Conservation (phyloP, 2,888 invertebrate genomes). For the Sthenelais limicola region DNA sequence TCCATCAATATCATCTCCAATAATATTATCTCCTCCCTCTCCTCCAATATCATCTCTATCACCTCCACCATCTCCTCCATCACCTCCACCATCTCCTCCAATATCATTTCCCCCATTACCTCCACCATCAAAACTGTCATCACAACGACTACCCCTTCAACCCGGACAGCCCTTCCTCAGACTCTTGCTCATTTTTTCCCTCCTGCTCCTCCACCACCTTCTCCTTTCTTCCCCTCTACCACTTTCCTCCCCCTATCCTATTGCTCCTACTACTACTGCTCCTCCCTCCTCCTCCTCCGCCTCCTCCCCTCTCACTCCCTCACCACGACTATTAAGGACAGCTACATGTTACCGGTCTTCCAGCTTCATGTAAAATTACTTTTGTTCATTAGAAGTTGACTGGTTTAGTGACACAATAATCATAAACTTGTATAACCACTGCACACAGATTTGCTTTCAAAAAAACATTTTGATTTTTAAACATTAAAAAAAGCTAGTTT, state of each 20-base stretch:
- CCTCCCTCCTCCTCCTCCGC: slow-evolving; percentile 4
- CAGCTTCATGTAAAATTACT: too few species aligned
- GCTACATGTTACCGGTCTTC: too few species aligned
- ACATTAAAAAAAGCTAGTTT: too few species aligned
- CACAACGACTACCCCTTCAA: neutral
- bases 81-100: neutral
- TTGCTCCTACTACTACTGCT: neutral
- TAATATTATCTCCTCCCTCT: slow-evolving; percentile 5
- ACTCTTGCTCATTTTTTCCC: neutral
- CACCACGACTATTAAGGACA: too few species aligned
- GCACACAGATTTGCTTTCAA: too few species aligned
- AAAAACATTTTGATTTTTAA: too few species aligned
- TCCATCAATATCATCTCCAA: neutral
- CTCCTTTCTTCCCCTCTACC: neutral
- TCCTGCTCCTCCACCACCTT: slow-evolving; percentile 1
- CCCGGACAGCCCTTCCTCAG: neutral
- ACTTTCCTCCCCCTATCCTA: neutral
- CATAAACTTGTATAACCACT: too few species aligned
- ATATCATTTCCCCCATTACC: neutral
- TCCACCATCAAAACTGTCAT: neutral
- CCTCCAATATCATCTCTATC: neutral
- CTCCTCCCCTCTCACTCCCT: too few species aligned
- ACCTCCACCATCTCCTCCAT: neutral
- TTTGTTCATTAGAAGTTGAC: too few species aligned
- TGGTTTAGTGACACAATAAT: too few species aligned